A percentile compares a stretch with the other conserved stretches of the same genome.
Evolutionary conservation across 2,797 vertebrate species (phyloP).

Genomic region (Echiichthys vipera): DNA sequence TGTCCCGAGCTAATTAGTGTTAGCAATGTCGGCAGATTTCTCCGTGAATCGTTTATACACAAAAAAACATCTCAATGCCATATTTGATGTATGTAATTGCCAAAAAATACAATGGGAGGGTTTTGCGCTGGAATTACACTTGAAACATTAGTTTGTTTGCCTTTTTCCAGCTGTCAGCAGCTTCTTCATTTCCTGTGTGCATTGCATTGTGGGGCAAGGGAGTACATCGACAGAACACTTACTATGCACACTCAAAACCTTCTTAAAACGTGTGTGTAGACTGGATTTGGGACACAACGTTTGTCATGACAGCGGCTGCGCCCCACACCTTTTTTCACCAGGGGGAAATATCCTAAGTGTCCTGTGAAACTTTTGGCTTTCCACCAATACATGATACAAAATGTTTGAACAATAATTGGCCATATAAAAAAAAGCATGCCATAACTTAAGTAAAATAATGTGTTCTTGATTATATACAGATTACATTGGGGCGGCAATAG

Average conservation of each 20-base stretch:
- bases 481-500: no score
- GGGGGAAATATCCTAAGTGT: no score
- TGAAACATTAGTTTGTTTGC: not conserved
- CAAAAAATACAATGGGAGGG: no score
- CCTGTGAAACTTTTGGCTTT: not conserved
- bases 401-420: not conserved
- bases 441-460: not conserved
- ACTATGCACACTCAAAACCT: not conserved
- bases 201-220: not conserved
- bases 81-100: no score
- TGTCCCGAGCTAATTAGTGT: no score
- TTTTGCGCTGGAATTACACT: no score
- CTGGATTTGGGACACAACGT: not conserved
- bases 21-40: no score
- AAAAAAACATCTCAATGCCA: no score
- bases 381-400: accelerated
- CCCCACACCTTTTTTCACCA: no score
- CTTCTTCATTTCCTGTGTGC: not conserved
- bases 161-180: not conserved
- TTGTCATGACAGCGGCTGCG: not conserved
- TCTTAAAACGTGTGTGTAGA: no score
- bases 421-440: no score
- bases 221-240: not conserved
- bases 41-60: no score
- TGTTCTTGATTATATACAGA: not conserved